Base-by-base conservation (phyloP, 2,113 vertebrate genomes). In the Platichthys stellatus region DNA sequence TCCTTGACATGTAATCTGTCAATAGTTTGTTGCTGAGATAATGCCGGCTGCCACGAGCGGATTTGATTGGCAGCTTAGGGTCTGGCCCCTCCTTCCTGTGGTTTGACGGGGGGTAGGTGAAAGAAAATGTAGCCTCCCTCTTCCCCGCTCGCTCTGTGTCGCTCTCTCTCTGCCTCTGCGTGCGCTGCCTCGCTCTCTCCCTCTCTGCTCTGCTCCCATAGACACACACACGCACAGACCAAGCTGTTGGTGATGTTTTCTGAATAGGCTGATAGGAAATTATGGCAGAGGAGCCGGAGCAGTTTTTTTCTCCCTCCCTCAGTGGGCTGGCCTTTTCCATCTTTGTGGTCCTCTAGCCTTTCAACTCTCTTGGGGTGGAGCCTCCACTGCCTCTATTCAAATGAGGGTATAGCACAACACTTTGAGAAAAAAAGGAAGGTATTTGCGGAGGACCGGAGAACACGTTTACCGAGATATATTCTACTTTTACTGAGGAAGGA, bases 1-100 rank as follows among this genome's bases (percentile, higher is more conserved):
- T 95, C 94, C 94, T 95, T 95, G 94, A 95, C 94, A 95, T 95
- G 94, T 94, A 95, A 95, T 94, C 93, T 95, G 94, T 95, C 94
- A 95, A 95, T 95, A 95, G 94, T 95, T 95, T 95, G 94, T 93
- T 93, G 92, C 93, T 93, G 90, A 94, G 94, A 95, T 95, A 95
- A 95, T 95, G 94, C 94, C 93, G 94, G 96, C 93, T 94, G 95
- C 94, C 95, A 95, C 93, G 91, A 94, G 94, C 91, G 89, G 90
- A 93, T 94, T 94, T 96, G 96, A 96, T 96, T 97, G 96, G 96
- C 96, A 96, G 96, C 90, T 92, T 89, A 78, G 85, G 89, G 84
- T 89, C 89, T 91, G 92, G 95, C 92, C 94, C 92, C 95, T 82
- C 96, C 95, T 95, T 93, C 92, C 86, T 87, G 91, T 91, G 92